A percentile compares a stretch with the other conserved stretches of the same genome.
These are phyloP conservation scores for Gymnopithys bicolor DNA, from an alignment of 2,797 vertebrate species.

Conservation along the genomic window DNA sequence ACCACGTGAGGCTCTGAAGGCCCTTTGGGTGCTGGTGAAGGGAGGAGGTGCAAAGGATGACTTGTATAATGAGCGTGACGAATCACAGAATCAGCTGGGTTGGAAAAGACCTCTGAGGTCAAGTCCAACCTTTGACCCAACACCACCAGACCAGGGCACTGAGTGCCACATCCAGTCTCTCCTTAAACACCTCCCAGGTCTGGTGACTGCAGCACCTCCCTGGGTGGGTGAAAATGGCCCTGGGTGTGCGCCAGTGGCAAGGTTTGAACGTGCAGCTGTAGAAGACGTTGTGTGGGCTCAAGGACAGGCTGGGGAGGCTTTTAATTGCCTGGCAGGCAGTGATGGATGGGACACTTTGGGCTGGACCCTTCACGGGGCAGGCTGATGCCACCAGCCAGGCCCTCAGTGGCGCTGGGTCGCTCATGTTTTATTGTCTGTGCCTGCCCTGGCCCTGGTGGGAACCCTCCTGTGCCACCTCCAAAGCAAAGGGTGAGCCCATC, in stretches of 20 bases:
- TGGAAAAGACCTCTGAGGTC: no score
- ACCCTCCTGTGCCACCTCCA: fast-evolving
- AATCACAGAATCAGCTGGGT: no score
- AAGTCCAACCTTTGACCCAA: no score
- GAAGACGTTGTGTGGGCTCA: fast-evolving
- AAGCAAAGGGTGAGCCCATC: not conserved
- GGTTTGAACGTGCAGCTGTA: fast-evolving
- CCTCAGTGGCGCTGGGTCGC: fast-evolving
- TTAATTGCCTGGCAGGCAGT: not conserved
- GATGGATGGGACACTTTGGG: not conserved
- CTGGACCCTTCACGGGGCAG: not conserved
- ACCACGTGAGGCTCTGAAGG: not conserved
- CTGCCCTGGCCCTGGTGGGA: not conserved
- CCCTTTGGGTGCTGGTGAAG: not conserved
- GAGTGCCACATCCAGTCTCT: no score
- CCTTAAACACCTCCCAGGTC: no score
- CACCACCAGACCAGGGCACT: no score
- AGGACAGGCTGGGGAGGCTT: not conserved
- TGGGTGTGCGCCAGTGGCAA: fast-evolving
- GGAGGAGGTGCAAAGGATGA: not conserved
- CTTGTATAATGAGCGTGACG: fast-evolving
- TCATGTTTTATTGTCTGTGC: not conserved
- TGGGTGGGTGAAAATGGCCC: not conserved
- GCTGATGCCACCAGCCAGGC: not conserved
- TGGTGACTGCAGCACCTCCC: no score